Evolutionary conservation across 2,888 invertebrate species (phyloP), one percentile per base, ranked within the genome.

Genomic region (Sesamia inferens): DNA sequence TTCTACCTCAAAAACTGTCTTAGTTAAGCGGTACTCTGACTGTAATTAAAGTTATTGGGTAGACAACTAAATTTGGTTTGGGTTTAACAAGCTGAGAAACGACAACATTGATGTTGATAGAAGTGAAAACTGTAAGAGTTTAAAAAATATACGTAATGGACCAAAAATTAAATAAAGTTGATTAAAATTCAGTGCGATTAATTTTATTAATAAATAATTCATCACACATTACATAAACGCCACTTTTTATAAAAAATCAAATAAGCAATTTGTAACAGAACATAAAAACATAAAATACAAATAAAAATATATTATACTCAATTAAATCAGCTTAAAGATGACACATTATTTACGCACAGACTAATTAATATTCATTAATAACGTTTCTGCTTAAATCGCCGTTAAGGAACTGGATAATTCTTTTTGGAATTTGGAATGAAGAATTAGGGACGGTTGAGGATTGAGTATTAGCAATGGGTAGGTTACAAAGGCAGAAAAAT

Each of bases 241-340:
- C 16, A 63, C 16, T 48, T 55, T 55, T 69, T 48, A 63, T 69
- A 55, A 54, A 67, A 64, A 22, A 55, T 47, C 62, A 31, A 67
- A 62, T 63, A 54, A 24, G 2, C 7, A 54, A 64, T 67, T 70
- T 39, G 19, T 63, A 6, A 11, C 64, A n/a, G 19, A n/a, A 39
- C 14, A 67, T 19, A 67, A 24, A 62, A 68, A 24, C 8, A 4
- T 19, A 44, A 2, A 1, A 70, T 61, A 31, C 31, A 57, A 61
- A 70, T 22, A 54, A 54, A 75, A 51, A 22, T 31, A 48, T 11
- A 47, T 65, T 51, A 67, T 31, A 31, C 31, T 72, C 63, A 51
- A 65, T 61, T 59, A 77, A 74, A 76, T 57, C 22, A 16, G 42
- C 59, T 22, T 58, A 55, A 71, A 55, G 14, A 58, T 63, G 66